Evolutionary conservation across 2,113 vertebrate genomes (phyloP).

Genomic region (Rhabdomys dilectus): DNA sequence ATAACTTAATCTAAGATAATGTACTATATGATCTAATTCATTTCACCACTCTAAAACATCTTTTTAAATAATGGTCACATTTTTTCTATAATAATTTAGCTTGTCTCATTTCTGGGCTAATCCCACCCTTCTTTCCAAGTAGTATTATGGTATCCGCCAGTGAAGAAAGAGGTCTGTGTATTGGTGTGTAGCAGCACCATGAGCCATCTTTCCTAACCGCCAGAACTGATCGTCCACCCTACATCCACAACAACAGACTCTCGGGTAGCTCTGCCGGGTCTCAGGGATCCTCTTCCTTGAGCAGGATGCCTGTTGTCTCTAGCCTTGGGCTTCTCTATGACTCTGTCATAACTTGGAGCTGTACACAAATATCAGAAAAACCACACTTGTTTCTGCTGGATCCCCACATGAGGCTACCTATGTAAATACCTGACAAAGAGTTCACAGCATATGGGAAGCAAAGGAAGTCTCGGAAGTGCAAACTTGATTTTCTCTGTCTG

Average conservation of each 20-base stretch:
- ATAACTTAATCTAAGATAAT: neutral
- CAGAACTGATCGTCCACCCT: neutral
- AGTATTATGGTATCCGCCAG: neutral
- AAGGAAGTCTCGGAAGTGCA: neutral
- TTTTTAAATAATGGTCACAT: neutral
- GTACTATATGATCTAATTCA: neutral
- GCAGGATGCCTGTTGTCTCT: neutral
- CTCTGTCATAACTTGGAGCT: rapidly evolving
- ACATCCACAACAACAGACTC: neutral
- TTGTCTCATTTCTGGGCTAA: neutral
- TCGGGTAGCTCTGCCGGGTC: neutral
- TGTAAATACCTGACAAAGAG: slow-evolving; percentile 8
- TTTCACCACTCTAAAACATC: slow-evolving; percentile 6
- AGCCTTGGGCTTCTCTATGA: neutral
- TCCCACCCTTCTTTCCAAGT: neutral
- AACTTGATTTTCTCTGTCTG: neutral
- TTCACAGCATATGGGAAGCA: neutral
- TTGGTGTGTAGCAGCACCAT: neutral
- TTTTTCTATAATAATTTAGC: neutral
- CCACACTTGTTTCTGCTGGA: neutral
- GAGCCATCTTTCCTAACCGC: neutral
- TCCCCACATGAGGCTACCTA: neutral
- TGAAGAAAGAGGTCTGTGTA: neutral
- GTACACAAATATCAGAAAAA: neutral
- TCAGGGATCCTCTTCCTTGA: neutral